A percentile compares a stretch with the other conserved stretches of the same genome.
Conservation (phyloP, 2,113 vertebrate genomes). For the Haemorhous mexicanus region DNA sequence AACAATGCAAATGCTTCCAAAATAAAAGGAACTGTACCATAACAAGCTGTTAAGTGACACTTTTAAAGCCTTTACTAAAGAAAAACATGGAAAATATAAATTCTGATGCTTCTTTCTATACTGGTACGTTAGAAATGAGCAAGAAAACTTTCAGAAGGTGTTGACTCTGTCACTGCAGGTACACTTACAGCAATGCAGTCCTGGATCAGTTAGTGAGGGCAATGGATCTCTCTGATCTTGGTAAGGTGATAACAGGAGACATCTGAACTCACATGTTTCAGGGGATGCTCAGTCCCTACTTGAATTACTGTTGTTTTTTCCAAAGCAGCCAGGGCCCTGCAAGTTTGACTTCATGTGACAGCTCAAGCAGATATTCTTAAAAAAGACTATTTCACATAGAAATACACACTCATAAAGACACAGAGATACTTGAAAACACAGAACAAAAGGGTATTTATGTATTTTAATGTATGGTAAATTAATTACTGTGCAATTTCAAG, state of each 20-base stretch:
- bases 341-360: not conserved
- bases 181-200: not conserved
- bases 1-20: not conserved
- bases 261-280: not conserved
- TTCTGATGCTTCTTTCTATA: not conserved
- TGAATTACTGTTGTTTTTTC: conserved; percentile 7
- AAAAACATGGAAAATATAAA: not conserved
- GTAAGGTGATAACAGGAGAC: not conserved
- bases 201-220: not conserved
- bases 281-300: not conserved
- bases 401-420: not conserved
- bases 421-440: not conserved
- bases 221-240: conserved; percentile 3
- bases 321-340: not conserved
- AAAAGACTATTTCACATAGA: not conserved
- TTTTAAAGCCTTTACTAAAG: not conserved
- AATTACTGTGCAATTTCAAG: not conserved
- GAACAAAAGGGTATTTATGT: not conserved
- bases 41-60: not conserved
- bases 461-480: not conserved
- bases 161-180: not conserved
- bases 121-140: not conserved
- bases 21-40: not conserved
- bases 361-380: not conserved
- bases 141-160: not conserved